Base-by-base conservation (phyloP, 2,888 invertebrate species). In the Drosophila aldrichi region DNA sequence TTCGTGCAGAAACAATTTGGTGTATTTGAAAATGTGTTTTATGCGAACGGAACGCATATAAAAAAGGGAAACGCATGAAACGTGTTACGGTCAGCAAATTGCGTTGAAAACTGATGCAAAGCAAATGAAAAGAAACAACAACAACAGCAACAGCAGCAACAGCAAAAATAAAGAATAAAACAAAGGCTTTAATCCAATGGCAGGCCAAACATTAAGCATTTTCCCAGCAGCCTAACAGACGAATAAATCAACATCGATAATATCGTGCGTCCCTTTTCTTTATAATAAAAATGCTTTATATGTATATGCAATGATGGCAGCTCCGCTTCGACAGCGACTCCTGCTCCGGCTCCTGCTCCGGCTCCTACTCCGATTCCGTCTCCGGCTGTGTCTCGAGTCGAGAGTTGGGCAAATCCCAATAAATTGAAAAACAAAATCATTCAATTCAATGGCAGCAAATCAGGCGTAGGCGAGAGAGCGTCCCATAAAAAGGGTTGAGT, bases 341-440 rank as follows among this genome's bases (percentile, higher is more conserved):
- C 16, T 41, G 56, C 36, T 36, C 34, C 70, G 14, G 16, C 16
- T 16, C 2, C 16, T 38, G 49, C 38, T 68, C 8, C 32, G 10
- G 10, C 34, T 36, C 34, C 70, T 10, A n/a, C 16, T 16, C 8
- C 16, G 41, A 49, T 32, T 29, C 29, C 29, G 29, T 8, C 29
- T 29, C 29, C 29, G 29, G 8, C 38, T 68, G 2, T 10, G 34
- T 1, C 34, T 34, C 34, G 48, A 68, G 65, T 58, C 49, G 55
- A 44, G 55, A 44, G 52, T 61, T 70, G 43, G 68, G 72, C 58
- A 85, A 86, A 90, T 86, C 89, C 86, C 83, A 88, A 90, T 86
- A 90, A 85, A 90, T 86, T 90, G 89, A 86, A 88, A 88, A 90
- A 90, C 86, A 82, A 86, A 89, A 88, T 88, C 85, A 86, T 90